These are phyloP conservation scores for Drosophila trapezifrons DNA, from an alignment of 1,140 invertebrate genomes.

Conservation along the genomic window DNA sequence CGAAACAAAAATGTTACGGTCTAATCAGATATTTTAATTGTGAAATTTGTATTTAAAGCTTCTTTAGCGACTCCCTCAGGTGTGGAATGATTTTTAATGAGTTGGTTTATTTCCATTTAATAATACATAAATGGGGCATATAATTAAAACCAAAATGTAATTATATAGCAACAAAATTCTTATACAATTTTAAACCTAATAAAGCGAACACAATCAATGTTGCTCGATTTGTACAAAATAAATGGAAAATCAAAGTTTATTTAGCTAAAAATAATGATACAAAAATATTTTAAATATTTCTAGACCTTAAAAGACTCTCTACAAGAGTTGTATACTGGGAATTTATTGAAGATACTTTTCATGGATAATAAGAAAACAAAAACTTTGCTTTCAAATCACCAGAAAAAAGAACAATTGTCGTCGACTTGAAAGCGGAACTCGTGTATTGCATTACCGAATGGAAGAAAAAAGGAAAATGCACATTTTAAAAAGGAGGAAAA, in stretches of 20 bases:
- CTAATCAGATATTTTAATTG: conserved; percentile 29
- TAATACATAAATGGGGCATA: conserved; percentile 1
- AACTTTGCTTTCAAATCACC: conserved; percentile 8
- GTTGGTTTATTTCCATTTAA: conserved; percentile 1
- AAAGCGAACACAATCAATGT: background rate
- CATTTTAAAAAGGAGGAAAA: conserved; percentile 35
- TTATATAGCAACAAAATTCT: no score
- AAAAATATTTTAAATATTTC: background rate
- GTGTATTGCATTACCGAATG: conserved; percentile 45
- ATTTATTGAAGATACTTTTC: background rate
- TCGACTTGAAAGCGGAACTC: conserved; percentile 49
- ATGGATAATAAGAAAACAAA: no score
- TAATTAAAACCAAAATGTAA: conserved; percentile 2
- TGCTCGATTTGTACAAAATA: background rate
- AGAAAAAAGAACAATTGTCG: conserved; percentile 27
- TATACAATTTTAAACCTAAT: background rate
- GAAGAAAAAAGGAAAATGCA: conserved; percentile 14
- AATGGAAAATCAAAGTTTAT: no score
- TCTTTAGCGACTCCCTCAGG: conserved; percentile 20
- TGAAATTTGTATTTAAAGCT: background rate
- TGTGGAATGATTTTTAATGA: conserved; percentile 16
- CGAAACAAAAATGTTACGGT: conserved; percentile 40
- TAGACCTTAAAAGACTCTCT: background rate
- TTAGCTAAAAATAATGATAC: no score
- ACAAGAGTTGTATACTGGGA: no score